Evolutionary conservation across 2,888 invertebrate species (phyloP), one percentile per base, ranked within the genome.

Genomic region (Belgica antarctica): DNA sequence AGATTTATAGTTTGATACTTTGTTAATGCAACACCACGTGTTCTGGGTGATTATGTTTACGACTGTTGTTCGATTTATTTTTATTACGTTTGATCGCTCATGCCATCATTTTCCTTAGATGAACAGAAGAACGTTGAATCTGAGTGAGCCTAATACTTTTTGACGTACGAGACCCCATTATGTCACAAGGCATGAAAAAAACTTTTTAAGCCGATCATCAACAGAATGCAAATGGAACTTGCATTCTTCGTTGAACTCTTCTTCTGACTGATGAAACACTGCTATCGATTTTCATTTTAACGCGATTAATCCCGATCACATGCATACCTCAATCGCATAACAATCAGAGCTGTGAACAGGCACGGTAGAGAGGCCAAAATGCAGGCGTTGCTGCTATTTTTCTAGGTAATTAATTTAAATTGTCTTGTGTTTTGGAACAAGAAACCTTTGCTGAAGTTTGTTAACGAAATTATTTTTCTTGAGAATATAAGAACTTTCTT

Each of bases 281-380:
- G 52, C 4, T n/a, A n/a, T n/a, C n/a, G n/a, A n/a, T 17, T 4
- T 12, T 4, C 52, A 52, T 52, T 52, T 52, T 22, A 15, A 4
- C 7, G 10, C 22, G 27, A 59, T 59, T 25, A 25, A 59, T 59
- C 15, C 59, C 59, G 59, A 59, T 59, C 59, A 59, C 59, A 27
- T 59, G n/a, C n/a, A n/a, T n/a, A n/a, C n/a, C n/a, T n/a, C n/a
- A n/a, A n/a, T n/a, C n/a, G n/a, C n/a, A n/a, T n/a, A n/a, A n/a
- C n/a, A n/a, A n/a, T n/a, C n/a, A n/a, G n/a, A n/a, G n/a, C n/a
- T n/a, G n/a, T n/a, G n/a, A n/a, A n/a, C n/a, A n/a, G n/a, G n/a
- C n/a, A n/a, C n/a, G n/a, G n/a, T n/a, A n/a, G n/a, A n/a, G n/a
- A n/a, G n/a, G n/a, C n/a, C n/a, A n/a, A n/a, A n/a, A n/a, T n/a